phyloP scores from a whole-genome alignment of 2,797 vertebrate species.

The Tympanoctomys barrerae region DNA sequence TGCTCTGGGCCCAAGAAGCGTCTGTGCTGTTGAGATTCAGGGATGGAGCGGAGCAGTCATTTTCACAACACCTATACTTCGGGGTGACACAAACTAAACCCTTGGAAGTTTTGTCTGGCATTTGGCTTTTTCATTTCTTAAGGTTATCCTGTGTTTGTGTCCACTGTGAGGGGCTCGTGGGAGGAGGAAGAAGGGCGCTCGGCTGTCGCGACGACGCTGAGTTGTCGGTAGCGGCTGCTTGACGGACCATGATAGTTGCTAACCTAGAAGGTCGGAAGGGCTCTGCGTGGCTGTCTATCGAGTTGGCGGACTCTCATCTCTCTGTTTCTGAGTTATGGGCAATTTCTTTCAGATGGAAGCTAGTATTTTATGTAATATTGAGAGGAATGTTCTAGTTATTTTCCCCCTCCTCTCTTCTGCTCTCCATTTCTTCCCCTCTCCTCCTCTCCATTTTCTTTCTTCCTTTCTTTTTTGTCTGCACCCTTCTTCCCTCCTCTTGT shows the following conservation, averaged over 20 bases:
- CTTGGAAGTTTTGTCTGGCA: constrained; percentile 14
- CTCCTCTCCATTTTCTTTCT: background rate
- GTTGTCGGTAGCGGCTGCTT: background rate
- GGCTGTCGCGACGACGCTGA: background rate
- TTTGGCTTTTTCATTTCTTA: constrained; percentile 26
- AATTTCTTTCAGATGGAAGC: constrained; percentile 54
- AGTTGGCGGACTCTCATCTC: background rate
- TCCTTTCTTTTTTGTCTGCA: too few species aligned
- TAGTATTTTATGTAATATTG: background rate
- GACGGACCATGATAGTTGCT: background rate
- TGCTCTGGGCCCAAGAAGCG: background rate
- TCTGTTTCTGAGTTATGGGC: background rate
- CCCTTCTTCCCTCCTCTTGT: background rate
- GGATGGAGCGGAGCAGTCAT: constrained; percentile 8
- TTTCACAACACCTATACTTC: constrained; percentile 17
- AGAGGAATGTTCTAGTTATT: background rate
- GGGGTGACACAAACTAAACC: constrained; percentile 43
- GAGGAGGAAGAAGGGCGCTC: constrained; percentile 32
- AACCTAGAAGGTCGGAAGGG: constrained; percentile 18
- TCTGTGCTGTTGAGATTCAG: constrained; percentile 35
- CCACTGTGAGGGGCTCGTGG: background rate
- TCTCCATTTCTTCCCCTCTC: background rate
- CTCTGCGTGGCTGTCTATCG: background rate
- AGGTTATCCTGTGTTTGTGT: constrained; percentile 44
- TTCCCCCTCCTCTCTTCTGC: background rate